A percentile compares a stretch with the other conserved stretches of the same genome.
Evolutionary conservation across 2,797 vertebrate species (phyloP).

Genomic region (Pseudochromis fuscus): DNA sequence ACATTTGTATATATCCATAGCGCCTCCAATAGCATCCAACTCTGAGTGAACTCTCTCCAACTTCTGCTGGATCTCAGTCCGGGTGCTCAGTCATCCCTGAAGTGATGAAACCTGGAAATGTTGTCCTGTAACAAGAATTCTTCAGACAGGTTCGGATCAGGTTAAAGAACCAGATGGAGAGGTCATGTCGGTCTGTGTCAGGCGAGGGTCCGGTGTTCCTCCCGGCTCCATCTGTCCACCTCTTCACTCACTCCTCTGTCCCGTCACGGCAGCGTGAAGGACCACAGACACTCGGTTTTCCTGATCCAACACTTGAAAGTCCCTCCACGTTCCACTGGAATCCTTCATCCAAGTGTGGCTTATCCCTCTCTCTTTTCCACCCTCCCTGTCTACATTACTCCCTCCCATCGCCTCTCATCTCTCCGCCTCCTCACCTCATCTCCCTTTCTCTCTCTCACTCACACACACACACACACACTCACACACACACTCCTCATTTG

Average conservation of each 20-base stretch:
- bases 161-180: slow-evolving; percentile 45
- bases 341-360: slow-evolving; percentile 74
- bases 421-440: slow-evolving; percentile 74
- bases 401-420: slow-evolving; percentile 69
- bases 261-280: slow-evolving; percentile 18
- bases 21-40: slow-evolving; percentile 16
- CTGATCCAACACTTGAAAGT: slow-evolving; percentile 59
- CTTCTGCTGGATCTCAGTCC: slow-evolving; percentile 53
- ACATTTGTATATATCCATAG: slow-evolving; percentile 75
- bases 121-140: slow-evolving; percentile 2
- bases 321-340: slow-evolving; percentile 66
- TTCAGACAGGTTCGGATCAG: slow-evolving; percentile 32
- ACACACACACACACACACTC: not conserved
- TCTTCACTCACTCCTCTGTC: slow-evolving; percentile 18
- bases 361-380: slow-evolving; percentile 59
- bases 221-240: slow-evolving; percentile 43
- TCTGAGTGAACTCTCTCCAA: slow-evolving; percentile 46
- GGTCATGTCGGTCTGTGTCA: slow-evolving; percentile 45
- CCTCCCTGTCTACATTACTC: slow-evolving; percentile 66
- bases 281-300: slow-evolving; percentile 33
- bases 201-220: slow-evolving; percentile 18
- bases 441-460: slow-evolving; percentile 29
- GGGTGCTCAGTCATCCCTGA: slow-evolving; percentile 20
- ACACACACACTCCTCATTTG: slow-evolving; percentile 31
- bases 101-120: slow-evolving; percentile 3